Evolutionary conservation across 2,888 invertebrate species (phyloP).

Genomic region (Lordiphosa fenestrarum): DNA sequence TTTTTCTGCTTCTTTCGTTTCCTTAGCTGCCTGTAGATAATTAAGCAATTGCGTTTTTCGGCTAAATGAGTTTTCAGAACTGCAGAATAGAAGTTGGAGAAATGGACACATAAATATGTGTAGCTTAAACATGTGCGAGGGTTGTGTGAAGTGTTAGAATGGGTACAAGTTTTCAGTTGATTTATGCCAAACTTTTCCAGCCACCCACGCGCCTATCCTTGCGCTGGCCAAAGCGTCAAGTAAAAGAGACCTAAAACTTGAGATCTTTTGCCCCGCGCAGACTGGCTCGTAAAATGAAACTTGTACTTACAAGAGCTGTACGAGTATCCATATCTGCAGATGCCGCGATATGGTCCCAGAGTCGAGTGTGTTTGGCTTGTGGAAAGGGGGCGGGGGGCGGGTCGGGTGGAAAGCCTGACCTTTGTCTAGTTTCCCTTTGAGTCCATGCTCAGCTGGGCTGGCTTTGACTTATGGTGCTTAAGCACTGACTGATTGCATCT

Average conservation of each 20-base stretch:
- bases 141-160: neutral
- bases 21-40: slow-evolving; percentile 54
- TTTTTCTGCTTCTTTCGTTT: slow-evolving; percentile 10
- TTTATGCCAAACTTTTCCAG: neutral
- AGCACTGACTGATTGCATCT: slow-evolving; percentile 77
- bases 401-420: slow-evolving; percentile 35
- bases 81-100: slow-evolving; percentile 5
- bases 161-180: no score
- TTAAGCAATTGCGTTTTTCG: slow-evolving; percentile 72
- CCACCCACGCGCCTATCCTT: slow-evolving; percentile 24
- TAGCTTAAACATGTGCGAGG: neutral
- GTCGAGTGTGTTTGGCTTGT: slow-evolving; percentile 9
- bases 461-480: slow-evolving; percentile 73
- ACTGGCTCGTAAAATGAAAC: slow-evolving; percentile 47
- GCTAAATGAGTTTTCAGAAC: slow-evolving; percentile 61
- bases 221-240: slow-evolving; percentile 12
- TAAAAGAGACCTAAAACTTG: slow-evolving; percentile 19
- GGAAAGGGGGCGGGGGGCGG: neutral
- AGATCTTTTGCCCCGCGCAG: slow-evolving; percentile 17
- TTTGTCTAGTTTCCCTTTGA: slow-evolving; percentile 54
- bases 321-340: slow-evolving; percentile 56
- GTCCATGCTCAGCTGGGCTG: slow-evolving; percentile 40
- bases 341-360: slow-evolving; percentile 39
- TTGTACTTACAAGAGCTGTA: slow-evolving; percentile 25
- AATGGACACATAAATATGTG: neutral